phyloP scores from a whole-genome alignment of 2,797 vertebrate species.

The Steatocranus sp. region DNA sequence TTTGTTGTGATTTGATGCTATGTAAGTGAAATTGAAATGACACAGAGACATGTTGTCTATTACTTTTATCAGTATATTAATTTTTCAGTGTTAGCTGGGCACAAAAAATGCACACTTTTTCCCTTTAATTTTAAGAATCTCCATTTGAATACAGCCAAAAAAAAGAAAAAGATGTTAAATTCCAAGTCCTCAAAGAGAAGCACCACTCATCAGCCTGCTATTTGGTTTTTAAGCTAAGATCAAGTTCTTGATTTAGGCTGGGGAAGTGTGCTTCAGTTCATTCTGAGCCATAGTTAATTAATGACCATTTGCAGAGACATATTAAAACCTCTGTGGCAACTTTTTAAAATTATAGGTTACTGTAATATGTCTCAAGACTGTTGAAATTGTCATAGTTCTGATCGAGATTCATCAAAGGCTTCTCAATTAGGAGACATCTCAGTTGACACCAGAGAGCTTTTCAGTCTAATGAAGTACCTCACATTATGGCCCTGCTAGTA shows the following conservation, averaged over 20 bases:
- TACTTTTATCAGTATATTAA: not conserved
- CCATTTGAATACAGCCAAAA: not conserved
- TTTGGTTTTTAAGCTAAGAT: not conserved
- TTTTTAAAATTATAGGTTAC: not conserved
- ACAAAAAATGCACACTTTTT: not conserved
- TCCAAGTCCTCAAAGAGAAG: not conserved
- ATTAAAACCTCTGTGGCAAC: not conserved
- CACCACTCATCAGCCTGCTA: not conserved
- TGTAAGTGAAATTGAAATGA: not conserved
- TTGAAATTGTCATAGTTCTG: conserved; percentile 27
- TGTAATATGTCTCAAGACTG: conserved; percentile 7
- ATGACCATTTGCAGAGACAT: conserved; percentile 3
- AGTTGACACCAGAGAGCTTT: conserved; percentile 51
- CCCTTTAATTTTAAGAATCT: not conserved
- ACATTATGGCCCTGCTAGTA: conserved; percentile 55
- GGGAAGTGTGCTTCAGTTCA: not conserved
- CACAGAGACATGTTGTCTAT: not conserved
- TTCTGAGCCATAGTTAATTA: not conserved
- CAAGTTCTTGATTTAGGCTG: not conserved
- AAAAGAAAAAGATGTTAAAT: not conserved
- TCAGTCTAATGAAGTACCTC: conserved; percentile 63
- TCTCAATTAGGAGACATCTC: conserved; percentile 57
- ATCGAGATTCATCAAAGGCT: conserved; percentile 53
- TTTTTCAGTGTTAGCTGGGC: not conserved
- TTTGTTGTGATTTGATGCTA: fast-evolving